A percentile compares a stretch with the other conserved stretches of the same genome.
Evolutionary conservation across 2,797 vertebrate genomes (phyloP).

Genomic region (Stomatorhinus walkeri): DNA sequence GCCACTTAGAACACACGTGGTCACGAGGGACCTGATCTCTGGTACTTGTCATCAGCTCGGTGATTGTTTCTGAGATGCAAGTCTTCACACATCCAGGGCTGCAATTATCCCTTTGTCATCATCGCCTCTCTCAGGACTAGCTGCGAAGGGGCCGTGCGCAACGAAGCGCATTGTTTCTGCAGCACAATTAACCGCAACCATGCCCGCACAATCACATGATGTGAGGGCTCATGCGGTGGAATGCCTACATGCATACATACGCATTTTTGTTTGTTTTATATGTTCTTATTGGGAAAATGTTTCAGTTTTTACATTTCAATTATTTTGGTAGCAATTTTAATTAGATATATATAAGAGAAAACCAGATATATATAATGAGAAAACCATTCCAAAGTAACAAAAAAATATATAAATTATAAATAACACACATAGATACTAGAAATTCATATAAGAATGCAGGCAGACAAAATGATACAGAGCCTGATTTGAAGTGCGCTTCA

Average conservation of each 20-base stretch:
- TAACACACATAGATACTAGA: not conserved
- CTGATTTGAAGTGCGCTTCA: not conserved
- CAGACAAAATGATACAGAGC: not conserved
- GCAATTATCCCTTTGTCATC: slow-evolving; percentile 26
- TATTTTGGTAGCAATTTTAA: not conserved
- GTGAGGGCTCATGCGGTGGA: not conserved
- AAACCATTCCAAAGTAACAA: not conserved
- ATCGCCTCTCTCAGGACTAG: not conserved
- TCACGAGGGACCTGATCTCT: slow-evolving; percentile 1
- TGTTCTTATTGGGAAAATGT: not conserved
- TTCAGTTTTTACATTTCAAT: not conserved
- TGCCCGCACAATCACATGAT: not conserved
- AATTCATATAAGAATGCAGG: not conserved
- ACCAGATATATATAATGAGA: not conserved
- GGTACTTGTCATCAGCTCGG: slow-evolving; percentile 16
- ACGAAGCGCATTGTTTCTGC: not conserved
- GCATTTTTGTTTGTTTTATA: not conserved
- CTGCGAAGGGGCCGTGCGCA: not conserved
- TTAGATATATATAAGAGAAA: not conserved
- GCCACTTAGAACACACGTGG: not conserved
- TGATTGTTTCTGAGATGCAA: slow-evolving; percentile 15
- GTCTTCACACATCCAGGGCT: slow-evolving; percentile 22
- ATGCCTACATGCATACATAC: not conserved
- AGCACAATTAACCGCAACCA: not conserved
- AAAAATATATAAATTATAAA: not conserved